Evolutionary conservation across 2,113 vertebrate genomes (phyloP).

Genomic region (Motacilla alba): DNA sequence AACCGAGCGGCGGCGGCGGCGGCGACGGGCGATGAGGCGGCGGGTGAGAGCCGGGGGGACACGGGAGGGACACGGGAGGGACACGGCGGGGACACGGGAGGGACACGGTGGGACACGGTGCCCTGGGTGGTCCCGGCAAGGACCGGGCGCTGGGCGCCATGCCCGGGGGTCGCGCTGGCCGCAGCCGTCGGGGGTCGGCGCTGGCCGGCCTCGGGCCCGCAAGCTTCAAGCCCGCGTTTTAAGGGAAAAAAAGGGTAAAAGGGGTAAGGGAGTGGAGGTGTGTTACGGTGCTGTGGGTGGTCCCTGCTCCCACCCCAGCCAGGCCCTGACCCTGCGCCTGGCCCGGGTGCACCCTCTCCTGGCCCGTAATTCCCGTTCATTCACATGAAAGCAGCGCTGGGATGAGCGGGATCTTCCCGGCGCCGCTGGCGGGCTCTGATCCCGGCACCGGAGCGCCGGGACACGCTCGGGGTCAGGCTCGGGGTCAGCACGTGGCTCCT

Average conservation of each 20-base stretch:
- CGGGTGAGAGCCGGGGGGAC: background rate
- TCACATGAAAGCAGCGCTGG: fast-evolving
- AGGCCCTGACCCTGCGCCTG: background rate
- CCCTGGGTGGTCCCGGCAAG: fast-evolving
- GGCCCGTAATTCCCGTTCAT: too few species aligned
- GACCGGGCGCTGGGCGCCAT: too few species aligned
- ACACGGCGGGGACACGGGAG: background rate
- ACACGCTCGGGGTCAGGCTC: background rate
- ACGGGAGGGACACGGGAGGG: background rate
- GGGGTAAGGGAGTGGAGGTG: background rate
- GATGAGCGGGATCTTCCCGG: background rate
- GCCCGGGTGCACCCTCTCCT: background rate
- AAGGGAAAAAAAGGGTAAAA: background rate
- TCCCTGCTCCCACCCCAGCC: background rate
- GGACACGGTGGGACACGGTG: background rate
- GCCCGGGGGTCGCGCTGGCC: background rate
- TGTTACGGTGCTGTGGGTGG: background rate
- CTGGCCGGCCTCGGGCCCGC: background rate
- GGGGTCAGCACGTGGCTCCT: background rate
- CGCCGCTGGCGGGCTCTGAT: fast-evolving
- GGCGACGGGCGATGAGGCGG: background rate
- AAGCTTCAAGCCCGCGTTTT: background rate
- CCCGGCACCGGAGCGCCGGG: background rate
- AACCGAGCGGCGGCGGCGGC: background rate
- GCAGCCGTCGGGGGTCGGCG: background rate